Percentiles rank a stretch among this genome's conserved stretches.
phyloP scores from a whole-genome alignment of 2,888 invertebrate species.

The Plagodis dolabraria region DNA sequence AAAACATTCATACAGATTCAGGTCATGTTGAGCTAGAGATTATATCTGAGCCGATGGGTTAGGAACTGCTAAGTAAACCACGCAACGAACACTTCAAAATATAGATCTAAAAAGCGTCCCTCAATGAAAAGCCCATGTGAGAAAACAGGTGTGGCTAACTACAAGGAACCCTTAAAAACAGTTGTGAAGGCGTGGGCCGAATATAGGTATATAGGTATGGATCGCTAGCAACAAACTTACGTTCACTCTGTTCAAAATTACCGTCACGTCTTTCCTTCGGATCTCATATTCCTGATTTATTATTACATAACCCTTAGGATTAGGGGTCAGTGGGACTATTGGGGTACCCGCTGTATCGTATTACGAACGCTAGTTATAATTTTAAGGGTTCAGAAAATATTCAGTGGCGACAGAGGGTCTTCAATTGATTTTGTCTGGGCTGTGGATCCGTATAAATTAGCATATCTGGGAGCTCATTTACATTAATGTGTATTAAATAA shows the following conservation, averaged over 20 bases:
- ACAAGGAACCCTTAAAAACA: too few species aligned
- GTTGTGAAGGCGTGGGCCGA: too few species aligned
- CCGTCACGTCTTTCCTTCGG: conserved; percentile 6
- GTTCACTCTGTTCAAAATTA: conserved; percentile 8
- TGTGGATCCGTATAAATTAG: not conserved
- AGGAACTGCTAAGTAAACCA: too few species aligned
- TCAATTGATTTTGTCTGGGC: not conserved
- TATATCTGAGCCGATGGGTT: too few species aligned
- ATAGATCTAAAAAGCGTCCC: too few species aligned
- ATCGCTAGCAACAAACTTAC: too few species aligned
- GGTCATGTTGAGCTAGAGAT: too few species aligned
- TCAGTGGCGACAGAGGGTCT: not conserved
- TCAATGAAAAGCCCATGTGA: too few species aligned
- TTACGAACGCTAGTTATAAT: conserved; percentile 18
- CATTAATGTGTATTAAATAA: not conserved
- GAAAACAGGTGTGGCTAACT: too few species aligned
- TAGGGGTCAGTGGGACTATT: conserved; percentile 5
- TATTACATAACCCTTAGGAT: conserved; percentile 25
- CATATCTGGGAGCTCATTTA: not conserved
- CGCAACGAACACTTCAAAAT: too few species aligned
- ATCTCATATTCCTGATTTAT: conserved; percentile 28
- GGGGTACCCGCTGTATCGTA: not conserved
- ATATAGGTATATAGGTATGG: too few species aligned
- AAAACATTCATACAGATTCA: too few species aligned
- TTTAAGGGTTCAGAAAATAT: conserved; percentile 18